These are phyloP conservation scores for Trachurus trachurus DNA, from an alignment of 2,797 vertebrate genomes.

Conservation along the genomic window DNA sequence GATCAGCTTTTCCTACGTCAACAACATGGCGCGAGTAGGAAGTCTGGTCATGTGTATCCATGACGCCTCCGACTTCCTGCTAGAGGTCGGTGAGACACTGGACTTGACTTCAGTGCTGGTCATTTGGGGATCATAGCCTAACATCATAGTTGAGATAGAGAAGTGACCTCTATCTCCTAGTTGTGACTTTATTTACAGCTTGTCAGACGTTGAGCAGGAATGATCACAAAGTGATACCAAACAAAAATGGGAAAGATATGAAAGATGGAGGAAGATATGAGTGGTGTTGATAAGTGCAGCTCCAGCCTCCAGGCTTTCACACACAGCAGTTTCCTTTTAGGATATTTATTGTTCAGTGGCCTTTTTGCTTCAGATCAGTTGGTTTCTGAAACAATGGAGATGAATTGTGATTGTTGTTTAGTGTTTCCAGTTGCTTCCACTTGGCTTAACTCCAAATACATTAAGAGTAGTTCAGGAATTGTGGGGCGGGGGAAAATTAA, in stretches of 20 bases:
- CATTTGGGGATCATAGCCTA: neutral
- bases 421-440: slow-evolving; percentile 23
- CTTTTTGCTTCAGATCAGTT: neutral
- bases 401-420: slow-evolving; percentile 16
- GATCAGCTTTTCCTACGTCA: slow-evolving; percentile 93
- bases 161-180: neutral
- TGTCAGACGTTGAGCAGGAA: neutral
- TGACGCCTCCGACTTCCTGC: slow-evolving; percentile 90
- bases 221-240: neutral
- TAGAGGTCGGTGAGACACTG: slow-evolving; percentile 87
- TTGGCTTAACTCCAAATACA: slow-evolving; percentile 18
- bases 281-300: neutral
- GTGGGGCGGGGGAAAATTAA: neutral
- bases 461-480: neutral
- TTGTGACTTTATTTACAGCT: neutral
- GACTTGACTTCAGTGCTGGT: neutral
- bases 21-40: slow-evolving; percentile 94
- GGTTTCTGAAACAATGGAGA: slow-evolving; percentile 16
- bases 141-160: no score
- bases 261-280: neutral
- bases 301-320: neutral
- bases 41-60: slow-evolving; percentile 92
- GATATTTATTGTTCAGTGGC: slow-evolving; percentile 17
- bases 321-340: neutral
- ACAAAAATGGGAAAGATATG: neutral